phyloP scores from a whole-genome alignment of 2,888 invertebrate species.

The Desoria tigrina region DNA sequence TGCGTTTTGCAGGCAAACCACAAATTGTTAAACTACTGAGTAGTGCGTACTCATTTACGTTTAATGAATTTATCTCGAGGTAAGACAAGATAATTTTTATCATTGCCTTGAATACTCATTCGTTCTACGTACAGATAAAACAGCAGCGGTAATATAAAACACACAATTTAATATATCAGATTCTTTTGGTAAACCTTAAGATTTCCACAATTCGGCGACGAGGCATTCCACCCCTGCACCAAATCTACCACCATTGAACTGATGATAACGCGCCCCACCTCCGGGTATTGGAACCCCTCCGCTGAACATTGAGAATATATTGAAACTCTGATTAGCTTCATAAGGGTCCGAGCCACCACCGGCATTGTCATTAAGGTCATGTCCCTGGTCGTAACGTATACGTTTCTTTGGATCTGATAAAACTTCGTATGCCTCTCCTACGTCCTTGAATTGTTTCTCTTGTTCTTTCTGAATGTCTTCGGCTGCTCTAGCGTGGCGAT shows the following conservation, averaged over 20 bases:
- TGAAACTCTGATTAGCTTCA: slow-evolving; percentile 36
- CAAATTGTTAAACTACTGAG: no score
- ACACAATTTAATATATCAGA: neutral
- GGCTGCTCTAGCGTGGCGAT: slow-evolving; percentile 85
- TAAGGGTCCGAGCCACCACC: slow-evolving; percentile 44
- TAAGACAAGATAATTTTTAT: no score
- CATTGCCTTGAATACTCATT: neutral
- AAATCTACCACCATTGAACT: slow-evolving; percentile 23
- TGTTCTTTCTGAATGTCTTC: slow-evolving; percentile 83
- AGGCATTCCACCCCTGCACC: slow-evolving; percentile 14
- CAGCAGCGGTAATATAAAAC: no score
- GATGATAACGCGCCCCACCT: slow-evolving; percentile 20
- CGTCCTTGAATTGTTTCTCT: slow-evolving; percentile 91
- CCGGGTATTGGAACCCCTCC: slow-evolving; percentile 17
- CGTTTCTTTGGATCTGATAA: slow-evolving; percentile 89
- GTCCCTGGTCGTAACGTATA: slow-evolving; percentile 84
- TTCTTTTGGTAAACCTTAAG: neutral
- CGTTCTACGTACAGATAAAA: neutral
- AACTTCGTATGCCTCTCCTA: slow-evolving; percentile 92
- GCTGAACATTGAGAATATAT: slow-evolving; percentile 41
- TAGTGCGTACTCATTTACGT: no score
- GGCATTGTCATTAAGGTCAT: slow-evolving; percentile 77
- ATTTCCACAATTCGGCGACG: neutral
- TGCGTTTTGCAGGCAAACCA: no score
- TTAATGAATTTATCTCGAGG: no score